Evolutionary conservation across 2,888 invertebrate species (phyloP), one percentile per base, ranked within the genome.

Genomic region (Tetanocera ferruginea): DNA sequence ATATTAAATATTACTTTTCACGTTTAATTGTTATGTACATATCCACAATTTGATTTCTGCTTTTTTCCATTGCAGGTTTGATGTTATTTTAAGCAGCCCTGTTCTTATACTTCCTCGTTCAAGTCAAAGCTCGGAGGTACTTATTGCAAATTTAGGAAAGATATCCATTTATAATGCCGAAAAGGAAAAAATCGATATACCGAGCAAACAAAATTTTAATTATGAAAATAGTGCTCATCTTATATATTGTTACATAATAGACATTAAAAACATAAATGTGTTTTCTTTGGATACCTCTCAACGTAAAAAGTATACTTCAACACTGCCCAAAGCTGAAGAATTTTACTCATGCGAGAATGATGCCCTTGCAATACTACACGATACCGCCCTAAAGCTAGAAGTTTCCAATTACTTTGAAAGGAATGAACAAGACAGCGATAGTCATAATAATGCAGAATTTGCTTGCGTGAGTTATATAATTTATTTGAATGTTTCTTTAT

Each of bases 131-230:
- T 86, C 93, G 14, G 94, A 97, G 87, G 97, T 98, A 74, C 92
- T 98, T 83, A 96, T 98, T 57, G 97, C 96, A 19, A 97, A 97
- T 91, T 92, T 98, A 81, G 98, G 98, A 55, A 95, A 96, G 88
- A 98, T 98, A 88, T 93, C 94, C 34, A 91, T 93, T 78, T 86
- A 81, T 11, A 90, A 92, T 84, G 90, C 84, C 31, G 89, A 90
- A 79, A 84, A 88, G 75, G 73, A 81, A 73, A 81, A 81, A 23
- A 19, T 8, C 4, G 6, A 37, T 14, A 31, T 6, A 11, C 23
- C 23, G 6, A n/a, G 0, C 4, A 31, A 62, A n/a, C 1, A 34
- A 31, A n/a, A 31, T 49, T 34, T 62, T 23, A 55, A 34, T 52
- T 55, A 52, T 52, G 43, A 9, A 34, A 17, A 66, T 6, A n/a